phyloP scores from a whole-genome alignment of 2,797 vertebrate genomes.

The Betta splendens region DNA sequence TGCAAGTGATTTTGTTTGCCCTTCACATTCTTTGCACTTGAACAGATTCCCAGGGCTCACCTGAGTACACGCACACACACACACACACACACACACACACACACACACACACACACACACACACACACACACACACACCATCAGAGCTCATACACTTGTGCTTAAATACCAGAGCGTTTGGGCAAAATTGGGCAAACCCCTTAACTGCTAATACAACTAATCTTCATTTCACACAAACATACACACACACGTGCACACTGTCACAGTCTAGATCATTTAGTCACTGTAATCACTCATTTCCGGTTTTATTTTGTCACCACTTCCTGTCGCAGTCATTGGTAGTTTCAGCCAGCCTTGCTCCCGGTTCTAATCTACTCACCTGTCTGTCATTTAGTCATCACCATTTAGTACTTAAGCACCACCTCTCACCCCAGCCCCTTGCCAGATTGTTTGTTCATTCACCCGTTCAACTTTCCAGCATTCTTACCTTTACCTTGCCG shows the following conservation, averaged over 20 bases:
- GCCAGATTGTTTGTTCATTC: no score
- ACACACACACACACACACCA: slow-evolving; percentile 2
- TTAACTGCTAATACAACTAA: slow-evolving; percentile 46
- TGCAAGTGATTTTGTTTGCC: slow-evolving; percentile 45
- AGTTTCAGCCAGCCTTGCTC: no score
- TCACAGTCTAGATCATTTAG: no score
- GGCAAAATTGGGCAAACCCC: slow-evolving; percentile 9
- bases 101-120: slow-evolving; percentile 13
- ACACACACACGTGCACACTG: slow-evolving; percentile 28
- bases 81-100: slow-evolving; percentile 1
- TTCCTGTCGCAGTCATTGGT: no score
- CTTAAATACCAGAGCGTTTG: slow-evolving; percentile 30
- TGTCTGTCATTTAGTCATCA: no score
- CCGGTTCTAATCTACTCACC: no score
- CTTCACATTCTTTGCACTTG: slow-evolving; percentile 24
- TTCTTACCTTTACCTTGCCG: no score
- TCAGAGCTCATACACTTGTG: slow-evolving; percentile 17
- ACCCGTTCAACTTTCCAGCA: no score
- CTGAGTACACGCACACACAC: slow-evolving; percentile 27
- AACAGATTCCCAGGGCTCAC: slow-evolving; percentile 27
- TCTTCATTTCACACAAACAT: slow-evolving; percentile 37
- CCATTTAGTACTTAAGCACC: no score
- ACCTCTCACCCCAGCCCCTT: no score
- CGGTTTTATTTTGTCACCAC: no score
- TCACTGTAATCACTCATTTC: no score